Evolutionary conservation across 1,140 invertebrate species (phyloP).

Genomic region (Centruroides vittatus): DNA sequence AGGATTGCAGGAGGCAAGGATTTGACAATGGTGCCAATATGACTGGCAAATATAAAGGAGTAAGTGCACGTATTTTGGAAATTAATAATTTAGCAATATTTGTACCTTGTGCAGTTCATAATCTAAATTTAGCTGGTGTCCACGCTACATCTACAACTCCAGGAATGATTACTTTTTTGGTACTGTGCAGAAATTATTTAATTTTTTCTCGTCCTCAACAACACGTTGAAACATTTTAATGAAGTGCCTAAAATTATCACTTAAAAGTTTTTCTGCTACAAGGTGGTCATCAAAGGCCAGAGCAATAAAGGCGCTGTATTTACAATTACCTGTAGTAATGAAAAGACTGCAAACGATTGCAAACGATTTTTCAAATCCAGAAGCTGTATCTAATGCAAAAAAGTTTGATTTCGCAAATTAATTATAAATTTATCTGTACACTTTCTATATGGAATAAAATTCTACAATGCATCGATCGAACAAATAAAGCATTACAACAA

Average conservation of each 20-base stretch:
- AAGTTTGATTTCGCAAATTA: too few species aligned
- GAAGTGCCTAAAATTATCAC: not conserved
- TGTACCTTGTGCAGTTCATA: conserved; percentile 5
- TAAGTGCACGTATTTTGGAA: conserved; percentile 2
- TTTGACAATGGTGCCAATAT: conserved; percentile 3
- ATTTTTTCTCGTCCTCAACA: not conserved
- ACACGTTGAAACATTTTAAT: not conserved
- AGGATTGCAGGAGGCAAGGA: conserved; percentile 7
- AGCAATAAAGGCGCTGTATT: not conserved
- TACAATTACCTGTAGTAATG: too few species aligned
- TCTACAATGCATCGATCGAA: too few species aligned
- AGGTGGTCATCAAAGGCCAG: not conserved
- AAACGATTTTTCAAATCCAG: too few species aligned
- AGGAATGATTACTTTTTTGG: not conserved
- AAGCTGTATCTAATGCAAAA: too few species aligned
- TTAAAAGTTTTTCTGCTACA: not conserved
- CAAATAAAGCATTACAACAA: too few species aligned
- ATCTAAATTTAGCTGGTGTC: conserved; percentile 1
- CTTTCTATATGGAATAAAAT: too few species aligned
- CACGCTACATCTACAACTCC: not conserved
- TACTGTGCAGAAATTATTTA: not conserved
- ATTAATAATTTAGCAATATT: conserved; percentile 4
- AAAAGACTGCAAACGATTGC: too few species aligned
- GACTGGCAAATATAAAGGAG: not conserved
- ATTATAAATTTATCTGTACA: too few species aligned